Percentiles rank a stretch among this genome's conserved stretches.
Evolutionary conservation across 2,888 invertebrate genomes (phyloP).

Genomic region (Mythimna albipuncta): DNA sequence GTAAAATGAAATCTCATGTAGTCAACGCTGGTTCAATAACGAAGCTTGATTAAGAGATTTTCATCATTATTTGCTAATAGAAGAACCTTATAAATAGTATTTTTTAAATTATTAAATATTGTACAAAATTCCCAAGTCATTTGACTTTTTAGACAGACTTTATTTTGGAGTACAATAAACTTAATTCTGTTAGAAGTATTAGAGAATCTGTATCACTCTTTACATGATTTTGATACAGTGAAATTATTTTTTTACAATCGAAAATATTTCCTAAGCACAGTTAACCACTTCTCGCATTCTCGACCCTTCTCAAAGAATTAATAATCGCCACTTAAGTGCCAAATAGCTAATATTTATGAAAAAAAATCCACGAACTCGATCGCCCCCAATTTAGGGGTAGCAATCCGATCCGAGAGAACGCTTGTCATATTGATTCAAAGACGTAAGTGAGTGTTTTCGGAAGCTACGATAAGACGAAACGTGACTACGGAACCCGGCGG

Average conservation of each 20-base stretch:
- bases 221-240: too few species aligned
- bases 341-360: slow-evolving; percentile 48
- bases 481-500: slow-evolving; percentile 76
- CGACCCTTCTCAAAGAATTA: slow-evolving; percentile 19
- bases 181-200: too few species aligned
- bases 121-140: too few species aligned
- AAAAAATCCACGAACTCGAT: slow-evolving; percentile 56
- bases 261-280: background rate
- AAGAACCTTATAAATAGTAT: too few species aligned
- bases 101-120: too few species aligned
- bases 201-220: too few species aligned
- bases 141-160: too few species aligned
- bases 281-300: slow-evolving; percentile 8
- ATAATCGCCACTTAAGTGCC: slow-evolving; percentile 35
- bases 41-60: too few species aligned
- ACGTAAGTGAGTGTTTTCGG: slow-evolving; percentile 85
- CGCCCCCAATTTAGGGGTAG: slow-evolving; percentile 74
- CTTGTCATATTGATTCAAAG: slow-evolving; percentile 86
- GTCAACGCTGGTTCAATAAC: too few species aligned
- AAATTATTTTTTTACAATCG: background rate
- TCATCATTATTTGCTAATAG: too few species aligned
- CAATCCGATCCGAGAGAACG: slow-evolving; percentile 83
- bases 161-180: too few species aligned
- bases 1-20: too few species aligned
- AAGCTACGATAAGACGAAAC: slow-evolving; percentile 83